phyloP scores from a whole-genome alignment of 2,113 vertebrate genomes.

The Sterna hirundo region DNA sequence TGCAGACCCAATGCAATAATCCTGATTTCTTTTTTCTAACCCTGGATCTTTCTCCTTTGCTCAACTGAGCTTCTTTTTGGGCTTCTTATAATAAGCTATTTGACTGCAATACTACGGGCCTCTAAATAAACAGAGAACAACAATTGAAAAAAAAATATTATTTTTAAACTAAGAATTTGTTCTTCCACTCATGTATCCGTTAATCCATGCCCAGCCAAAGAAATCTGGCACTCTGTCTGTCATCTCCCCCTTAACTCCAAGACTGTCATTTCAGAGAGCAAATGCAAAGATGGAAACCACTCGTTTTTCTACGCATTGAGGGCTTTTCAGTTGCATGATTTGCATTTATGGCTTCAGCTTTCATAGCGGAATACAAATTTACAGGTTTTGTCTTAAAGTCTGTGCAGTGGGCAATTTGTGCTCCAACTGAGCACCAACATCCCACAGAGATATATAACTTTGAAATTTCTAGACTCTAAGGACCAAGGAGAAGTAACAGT shows the following conservation, averaged over 20 bases:
- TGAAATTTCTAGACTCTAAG: not conserved
- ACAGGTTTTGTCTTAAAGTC: not conserved
- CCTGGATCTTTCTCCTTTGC: not conserved
- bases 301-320: not conserved
- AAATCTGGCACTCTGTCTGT: not conserved
- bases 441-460: not conserved
- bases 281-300: not conserved
- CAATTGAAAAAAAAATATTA: fast-evolving
- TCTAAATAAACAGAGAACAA: not conserved
- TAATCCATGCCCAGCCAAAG: not conserved
- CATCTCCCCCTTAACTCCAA: not conserved
- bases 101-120: not conserved
- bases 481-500: not conserved
- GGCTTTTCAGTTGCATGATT: not conserved
- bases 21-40: not conserved
- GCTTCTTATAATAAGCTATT: not conserved
- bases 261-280: not conserved
- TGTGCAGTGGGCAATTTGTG: not conserved
- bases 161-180: not conserved
- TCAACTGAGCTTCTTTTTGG: not conserved
- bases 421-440: not conserved
- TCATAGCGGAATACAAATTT: not conserved
- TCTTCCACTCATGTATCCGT: not conserved
- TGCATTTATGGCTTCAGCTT: not conserved
- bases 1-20: not conserved